These are phyloP conservation scores for Sebastes matsubarae DNA, from an alignment of 2,797 vertebrate species.

Conservation along the genomic window DNA sequence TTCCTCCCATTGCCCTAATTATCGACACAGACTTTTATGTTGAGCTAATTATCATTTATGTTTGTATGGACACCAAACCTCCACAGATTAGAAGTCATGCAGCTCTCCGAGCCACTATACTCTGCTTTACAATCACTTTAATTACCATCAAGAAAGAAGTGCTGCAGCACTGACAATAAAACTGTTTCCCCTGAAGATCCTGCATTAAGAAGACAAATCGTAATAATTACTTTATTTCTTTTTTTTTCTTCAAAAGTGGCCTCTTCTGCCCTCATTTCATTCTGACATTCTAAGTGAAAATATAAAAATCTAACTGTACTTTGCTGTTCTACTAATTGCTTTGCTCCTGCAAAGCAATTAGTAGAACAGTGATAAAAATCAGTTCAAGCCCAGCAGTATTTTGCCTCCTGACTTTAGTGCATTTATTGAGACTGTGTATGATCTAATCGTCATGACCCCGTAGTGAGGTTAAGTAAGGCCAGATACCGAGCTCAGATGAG, in stretches of 20 bases:
- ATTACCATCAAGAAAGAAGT: slow-evolving; percentile 47
- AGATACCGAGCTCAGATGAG: slow-evolving; percentile 26
- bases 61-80: slow-evolving; percentile 47
- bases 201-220: slow-evolving; percentile 52
- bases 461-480: slow-evolving; percentile 56
- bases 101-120: slow-evolving; percentile 16
- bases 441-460: slow-evolving; percentile 40
- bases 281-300: slow-evolving; percentile 33
- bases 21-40: slow-evolving; percentile 46
- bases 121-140: slow-evolving; percentile 41
- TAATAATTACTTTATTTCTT: slow-evolving; percentile 45
- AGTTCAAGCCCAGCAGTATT: slow-evolving; percentile 15
- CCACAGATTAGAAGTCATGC: slow-evolving; percentile 42
- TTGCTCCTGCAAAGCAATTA: slow-evolving; percentile 51
- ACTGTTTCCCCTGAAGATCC: slow-evolving; percentile 41
- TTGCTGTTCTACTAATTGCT: slow-evolving; percentile 17
- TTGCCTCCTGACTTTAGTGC: slow-evolving; percentile 29
- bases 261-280: slow-evolving; percentile 23
- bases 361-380: slow-evolving; percentile 38
- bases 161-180: slow-evolving; percentile 24
- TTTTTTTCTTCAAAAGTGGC: slow-evolving; percentile 14
- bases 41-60: slow-evolving; percentile 60
- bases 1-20: slow-evolving; percentile 47
- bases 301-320: slow-evolving; percentile 8
- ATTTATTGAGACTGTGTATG: slow-evolving; percentile 32